Evolutionary conservation across 2,797 vertebrate genomes (phyloP).

Genomic region (Enteromius mattozi): DNA sequence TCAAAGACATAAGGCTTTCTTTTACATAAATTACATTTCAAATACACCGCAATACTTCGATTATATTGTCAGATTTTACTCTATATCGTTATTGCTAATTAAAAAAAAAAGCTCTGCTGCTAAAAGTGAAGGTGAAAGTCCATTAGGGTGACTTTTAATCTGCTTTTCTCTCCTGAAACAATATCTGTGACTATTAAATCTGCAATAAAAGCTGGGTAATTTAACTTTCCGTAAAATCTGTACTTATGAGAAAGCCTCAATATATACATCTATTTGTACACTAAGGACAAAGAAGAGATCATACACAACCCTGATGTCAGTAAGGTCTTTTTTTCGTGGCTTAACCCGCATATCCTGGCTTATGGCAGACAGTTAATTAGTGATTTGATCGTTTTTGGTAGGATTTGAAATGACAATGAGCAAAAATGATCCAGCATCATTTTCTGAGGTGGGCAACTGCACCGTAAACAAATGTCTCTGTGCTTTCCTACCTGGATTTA

Average conservation of each 20-base stretch:
- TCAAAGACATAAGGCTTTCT: conserved; percentile 48
- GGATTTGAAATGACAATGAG: not conserved
- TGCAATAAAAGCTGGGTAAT: not conserved
- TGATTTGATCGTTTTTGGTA: conserved; percentile 28
- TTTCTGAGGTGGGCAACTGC: not conserved
- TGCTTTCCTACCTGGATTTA: not conserved
- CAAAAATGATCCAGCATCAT: conserved; percentile 12
- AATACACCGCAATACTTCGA: conserved; percentile 44
- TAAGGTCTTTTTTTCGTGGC: conserved; percentile 3
- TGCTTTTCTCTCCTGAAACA: not conserved
- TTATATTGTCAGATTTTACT: conserved; percentile 49
- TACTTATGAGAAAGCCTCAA: not conserved
- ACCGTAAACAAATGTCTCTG: not conserved
- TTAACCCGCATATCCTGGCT: conserved; percentile 34
- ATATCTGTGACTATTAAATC: not conserved
- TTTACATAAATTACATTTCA: conserved; percentile 66
- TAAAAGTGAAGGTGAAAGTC: conserved; percentile 1
- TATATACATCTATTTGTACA: not conserved
- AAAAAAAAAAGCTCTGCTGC: conserved; percentile 45
- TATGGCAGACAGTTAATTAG: not conserved
- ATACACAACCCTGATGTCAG: conserved; percentile 16
- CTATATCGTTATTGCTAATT: conserved; percentile 46
- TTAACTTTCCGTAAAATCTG: not conserved
- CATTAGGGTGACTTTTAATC: conserved; percentile 11
- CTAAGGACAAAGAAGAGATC: conserved; percentile 26